Base-by-base conservation (phyloP, 2,888 invertebrate species). In the Poecilus cupreus region DNA sequence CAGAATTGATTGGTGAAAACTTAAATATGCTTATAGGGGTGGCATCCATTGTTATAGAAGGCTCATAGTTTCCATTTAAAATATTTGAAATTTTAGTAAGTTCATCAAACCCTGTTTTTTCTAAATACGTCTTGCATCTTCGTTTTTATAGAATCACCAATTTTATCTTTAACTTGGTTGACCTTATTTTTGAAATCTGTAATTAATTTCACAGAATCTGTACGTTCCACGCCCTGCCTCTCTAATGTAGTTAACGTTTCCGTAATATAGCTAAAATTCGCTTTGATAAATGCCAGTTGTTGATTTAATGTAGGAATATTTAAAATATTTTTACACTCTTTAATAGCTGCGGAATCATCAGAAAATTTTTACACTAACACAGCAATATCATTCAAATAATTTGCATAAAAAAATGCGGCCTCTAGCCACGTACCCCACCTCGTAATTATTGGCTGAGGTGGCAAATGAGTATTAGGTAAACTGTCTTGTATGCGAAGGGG, bases 11-110 rank as follows among this genome's bases (percentile, higher is more conserved):
- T 3, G 49, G 16, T 49, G 16, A 49, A 49, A 49, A 49, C 16
- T 49, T 49, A 49, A 49, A 49, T 49, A 6, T 49, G 49, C 49
- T 6, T 49, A 49, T 49, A 49, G 54, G 6, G 54, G 54, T 54
- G 22, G 54, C 22, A 54, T 54, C 10, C 54, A 54, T 54, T 54
- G 54, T 54, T 20, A 54, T 54, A 54, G 54, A 54, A 20, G 60
- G 24, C 13, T 60, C 60, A 24, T 60, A 60, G 22, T 60, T 54
- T 60, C 24, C 24, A 60, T 60, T 60, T 22, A 8, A 22, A 20
- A 22, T 60, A 24, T 60, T 60, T 60, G 60, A 60, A 26, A 60
- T 60, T 60, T 60, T 60, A 16, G 20, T 18, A 8, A 20, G 10
- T 54, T 54, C 54, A 54, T 43, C 13, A 43, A 43, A n/a, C n/a